Percentiles rank a stretch among this genome's conserved stretches.
Conservation (phyloP, 92 coral and sea anemone genomes). For the Parazoanthus darwini region DNA sequence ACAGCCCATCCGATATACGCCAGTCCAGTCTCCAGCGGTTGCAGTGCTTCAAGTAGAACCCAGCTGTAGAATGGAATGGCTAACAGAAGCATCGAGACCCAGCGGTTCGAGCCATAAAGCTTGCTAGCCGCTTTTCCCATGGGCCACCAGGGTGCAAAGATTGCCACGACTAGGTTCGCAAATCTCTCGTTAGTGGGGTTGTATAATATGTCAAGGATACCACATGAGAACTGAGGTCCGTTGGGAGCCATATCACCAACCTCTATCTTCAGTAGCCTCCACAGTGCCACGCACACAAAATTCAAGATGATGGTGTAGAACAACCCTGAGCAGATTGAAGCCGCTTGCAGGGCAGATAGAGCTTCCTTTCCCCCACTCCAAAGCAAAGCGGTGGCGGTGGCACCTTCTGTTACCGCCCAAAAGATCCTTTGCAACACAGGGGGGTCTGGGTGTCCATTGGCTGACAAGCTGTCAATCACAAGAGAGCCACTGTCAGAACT, state of each 20-base stretch:
- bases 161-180: constrained; percentile 45
- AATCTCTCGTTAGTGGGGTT: constrained; percentile 42
- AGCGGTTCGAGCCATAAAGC: constrained; percentile 37
- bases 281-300: constrained; percentile 76
- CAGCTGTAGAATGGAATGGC: constrained; percentile 75
- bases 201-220: constrained; percentile 59
- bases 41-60: constrained; percentile 59
- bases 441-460: too few relatives aligned
- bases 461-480: too few relatives aligned
- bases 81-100: constrained; percentile 52
- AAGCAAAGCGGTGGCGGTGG: constrained; percentile 51
- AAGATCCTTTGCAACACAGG: not conserved
- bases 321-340: constrained; percentile 67
- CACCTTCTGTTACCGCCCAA: constrained; percentile 35
- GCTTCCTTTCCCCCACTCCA: constrained; percentile 61
- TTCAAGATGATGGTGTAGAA: constrained; percentile 70
- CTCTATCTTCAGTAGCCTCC: constrained; percentile 75
- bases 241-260: constrained; percentile 71
- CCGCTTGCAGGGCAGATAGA: constrained; percentile 69
- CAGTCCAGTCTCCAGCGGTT: constrained; percentile 17
- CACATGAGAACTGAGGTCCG: constrained; percentile 62
- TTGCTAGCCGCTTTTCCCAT: constrained; percentile 53
- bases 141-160: constrained; percentile 56
- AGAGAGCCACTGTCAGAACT: too few relatives aligned
- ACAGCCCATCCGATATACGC: constrained; percentile 83